Conservation (phyloP, 2,113 vertebrate genomes). For the Pipa parva region DNA sequence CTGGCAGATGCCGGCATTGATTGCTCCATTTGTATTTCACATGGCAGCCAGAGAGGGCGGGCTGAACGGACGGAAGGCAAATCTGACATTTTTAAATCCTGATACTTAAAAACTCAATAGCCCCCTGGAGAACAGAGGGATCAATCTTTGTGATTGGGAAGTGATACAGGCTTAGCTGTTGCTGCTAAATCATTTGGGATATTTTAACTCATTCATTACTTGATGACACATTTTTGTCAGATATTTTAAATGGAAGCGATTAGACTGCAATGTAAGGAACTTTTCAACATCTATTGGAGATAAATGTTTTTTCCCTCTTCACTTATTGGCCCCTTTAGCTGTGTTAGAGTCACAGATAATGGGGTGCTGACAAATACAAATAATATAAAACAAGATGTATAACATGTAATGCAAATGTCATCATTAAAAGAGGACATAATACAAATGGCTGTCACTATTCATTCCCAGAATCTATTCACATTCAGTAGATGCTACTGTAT, state of each 20-base stretch:
- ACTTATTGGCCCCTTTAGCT: constrained; percentile 23
- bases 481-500: no score
- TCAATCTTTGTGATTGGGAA: constrained; percentile 44
- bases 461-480: background rate
- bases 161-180: constrained; percentile 31
- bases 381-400: background rate
- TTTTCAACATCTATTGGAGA: constrained; percentile 17
- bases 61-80: constrained; percentile 25
- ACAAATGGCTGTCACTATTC: background rate
- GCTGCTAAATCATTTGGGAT: constrained; percentile 37
- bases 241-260: constrained; percentile 28
- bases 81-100: constrained; percentile 52
- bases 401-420: background rate
- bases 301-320: constrained; percentile 12
- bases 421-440: background rate
- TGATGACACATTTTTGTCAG: constrained; percentile 31
- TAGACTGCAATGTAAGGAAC: constrained; percentile 33
- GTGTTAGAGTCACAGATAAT: background rate
- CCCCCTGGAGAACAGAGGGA: constrained; percentile 33
- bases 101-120: constrained; percentile 49
- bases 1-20: constrained; percentile 42
- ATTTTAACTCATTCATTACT: constrained; percentile 41
- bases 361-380: background rate
- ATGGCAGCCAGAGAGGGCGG: constrained; percentile 12
- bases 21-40: constrained; percentile 11